These are phyloP conservation scores for Lontra canadensis DNA, from an alignment of 2,113 vertebrate species.

Conservation along the genomic window DNA sequence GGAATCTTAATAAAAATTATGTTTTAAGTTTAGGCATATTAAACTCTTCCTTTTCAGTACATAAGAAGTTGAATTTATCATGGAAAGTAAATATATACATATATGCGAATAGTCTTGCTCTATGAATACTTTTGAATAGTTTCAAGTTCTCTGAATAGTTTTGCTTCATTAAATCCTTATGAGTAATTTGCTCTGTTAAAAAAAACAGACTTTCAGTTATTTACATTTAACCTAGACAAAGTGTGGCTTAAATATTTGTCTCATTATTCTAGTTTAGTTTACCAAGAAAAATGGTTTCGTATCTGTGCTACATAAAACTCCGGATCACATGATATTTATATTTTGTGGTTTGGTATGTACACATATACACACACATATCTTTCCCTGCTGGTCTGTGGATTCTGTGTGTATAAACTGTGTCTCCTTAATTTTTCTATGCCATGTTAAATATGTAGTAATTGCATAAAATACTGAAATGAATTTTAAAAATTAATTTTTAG, in stretches of 20 bases:
- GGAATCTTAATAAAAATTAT: not conserved
- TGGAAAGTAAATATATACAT: not conserved
- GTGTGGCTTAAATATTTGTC: slow-evolving; percentile 1
- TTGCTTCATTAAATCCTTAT: not conserved
- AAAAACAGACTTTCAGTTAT: not conserved
- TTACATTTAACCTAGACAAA: not conserved
- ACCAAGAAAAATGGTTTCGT: not conserved
- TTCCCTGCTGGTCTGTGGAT: not conserved
- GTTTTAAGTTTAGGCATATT: not conserved
- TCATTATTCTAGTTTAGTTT: not conserved
- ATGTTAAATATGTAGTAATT: not conserved
- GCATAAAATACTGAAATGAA: not conserved
- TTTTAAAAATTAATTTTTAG: not conserved
- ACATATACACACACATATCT: not conserved
- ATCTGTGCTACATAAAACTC: not conserved
- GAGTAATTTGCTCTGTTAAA: not conserved
- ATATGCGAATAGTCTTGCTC: not conserved
- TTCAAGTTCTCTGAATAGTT: not conserved
- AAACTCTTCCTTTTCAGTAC: not conserved
- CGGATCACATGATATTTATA: not conserved
- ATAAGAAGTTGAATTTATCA: not conserved
- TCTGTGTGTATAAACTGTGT: not conserved
- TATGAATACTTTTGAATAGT: not conserved
- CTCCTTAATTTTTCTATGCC: not conserved
- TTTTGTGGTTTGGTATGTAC: not conserved